Evolutionary conservation across 2,888 invertebrate species (phyloP), one percentile per base, ranked within the genome.

Genomic region (Synergus itoensis): DNA sequence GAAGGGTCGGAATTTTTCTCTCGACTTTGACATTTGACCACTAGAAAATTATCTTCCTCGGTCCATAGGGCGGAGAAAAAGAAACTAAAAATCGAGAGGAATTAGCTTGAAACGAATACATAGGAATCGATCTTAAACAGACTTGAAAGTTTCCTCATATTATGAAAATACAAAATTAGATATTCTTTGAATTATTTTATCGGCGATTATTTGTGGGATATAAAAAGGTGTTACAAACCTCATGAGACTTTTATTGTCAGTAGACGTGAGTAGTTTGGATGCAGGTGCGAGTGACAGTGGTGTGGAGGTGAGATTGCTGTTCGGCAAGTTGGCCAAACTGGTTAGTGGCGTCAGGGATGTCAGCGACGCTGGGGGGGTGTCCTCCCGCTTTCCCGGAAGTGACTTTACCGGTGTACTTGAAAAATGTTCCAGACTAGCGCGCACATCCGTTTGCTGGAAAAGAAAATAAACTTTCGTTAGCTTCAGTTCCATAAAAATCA

Each of bases 181-280:
- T 36, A 48, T 12, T 18, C 9, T 18, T 57, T 8, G 18, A 57
- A 1, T n/a, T n/a, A 4, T 57, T 57, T 18, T 16, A 57, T 18
- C 2, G 9, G 18, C 9, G 8, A n/a, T n/a, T 18, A 18, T 18
- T 62, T 62, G 14, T 21, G 12, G 28, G 28, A 21, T 62, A 14
- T 21, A 28, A 62, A 73, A 73, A 18, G 14, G 48, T 45, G 36
- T 60, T 80, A 88, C 89, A 79, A 80, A 92, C 92, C 91, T 92
- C 91, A 92, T 91, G 82, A 91, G 91, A 86, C 90, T 87, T 85
- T 92, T 94, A 84, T 94, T 94, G 83, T 92, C 91, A 77, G 90
- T 85, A 80, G 90, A 87, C 84, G 90, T 88, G 86, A 91, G 90
- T 83, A 92, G 87, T 87, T 92, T 92, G 77, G 92, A 92, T 83